Evolutionary conservation across 2,888 invertebrate species (phyloP).

Genomic region (Ernsta delagoae): DNA sequence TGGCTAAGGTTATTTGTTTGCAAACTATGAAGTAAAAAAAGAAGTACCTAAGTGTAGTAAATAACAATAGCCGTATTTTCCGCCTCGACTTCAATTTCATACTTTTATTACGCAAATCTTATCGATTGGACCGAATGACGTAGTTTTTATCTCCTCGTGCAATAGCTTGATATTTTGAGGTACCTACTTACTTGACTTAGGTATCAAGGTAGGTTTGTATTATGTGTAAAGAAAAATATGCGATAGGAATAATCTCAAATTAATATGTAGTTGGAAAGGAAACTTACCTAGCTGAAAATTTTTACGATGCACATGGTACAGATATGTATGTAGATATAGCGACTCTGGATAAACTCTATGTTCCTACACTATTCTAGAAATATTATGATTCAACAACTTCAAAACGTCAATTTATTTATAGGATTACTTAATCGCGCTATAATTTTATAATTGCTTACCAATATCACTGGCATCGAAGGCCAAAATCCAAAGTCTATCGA

Average conservation of each 20-base stretch:
- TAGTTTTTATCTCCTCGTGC: slow-evolving; percentile 4
- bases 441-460: slow-evolving; percentile 18
- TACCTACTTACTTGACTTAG: too few relatives aligned
- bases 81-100: not conserved
- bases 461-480: slow-evolving; percentile 24
- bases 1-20: too few relatives aligned
- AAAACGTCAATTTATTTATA: not conserved
- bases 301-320: too few relatives aligned
- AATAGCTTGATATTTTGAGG: not conserved
- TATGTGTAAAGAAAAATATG: too few relatives aligned
- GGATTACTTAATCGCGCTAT: slow-evolving; percentile 1
- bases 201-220: too few relatives aligned
- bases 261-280: too few relatives aligned
- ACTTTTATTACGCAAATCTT: not conserved
- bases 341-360: too few relatives aligned
- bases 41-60: not conserved
- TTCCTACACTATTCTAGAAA: too few relatives aligned
- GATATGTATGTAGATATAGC: too few relatives aligned
- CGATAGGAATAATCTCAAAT: too few relatives aligned
- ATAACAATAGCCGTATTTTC: not conserved
- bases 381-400: not conserved
- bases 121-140: not conserved
- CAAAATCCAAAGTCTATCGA: slow-evolving; percentile 26
- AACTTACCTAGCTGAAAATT: too few relatives aligned
- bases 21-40: too few relatives aligned